phyloP scores from a whole-genome alignment of 2,888 invertebrate species.

The Rapana venosa region DNA sequence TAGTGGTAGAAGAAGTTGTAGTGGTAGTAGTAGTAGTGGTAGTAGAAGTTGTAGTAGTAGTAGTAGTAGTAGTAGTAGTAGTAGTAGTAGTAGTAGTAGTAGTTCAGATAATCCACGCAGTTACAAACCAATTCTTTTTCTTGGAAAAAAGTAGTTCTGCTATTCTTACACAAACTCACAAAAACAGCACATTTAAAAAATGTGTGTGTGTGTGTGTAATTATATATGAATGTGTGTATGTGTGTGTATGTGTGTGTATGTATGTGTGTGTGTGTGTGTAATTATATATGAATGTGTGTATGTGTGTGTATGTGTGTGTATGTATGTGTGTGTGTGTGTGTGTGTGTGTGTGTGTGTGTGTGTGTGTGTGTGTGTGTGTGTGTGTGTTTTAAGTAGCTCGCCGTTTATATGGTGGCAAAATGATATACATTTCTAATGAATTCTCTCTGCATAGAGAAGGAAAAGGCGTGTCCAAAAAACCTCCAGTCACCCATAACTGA shows the following conservation, averaged over 20 bases:
- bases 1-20: too few relatives aligned
- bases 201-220: too few relatives aligned
- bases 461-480: not conserved
- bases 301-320: not conserved
- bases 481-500: not conserved
- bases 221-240: too few relatives aligned
- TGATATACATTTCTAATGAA: not conserved
- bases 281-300: not conserved
- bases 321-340: not conserved
- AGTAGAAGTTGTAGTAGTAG: too few relatives aligned
- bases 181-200: too few relatives aligned
- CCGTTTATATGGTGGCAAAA: not conserved
- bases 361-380: not conserved
- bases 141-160: too few relatives aligned
- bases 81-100: too few relatives aligned
- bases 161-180: too few relatives aligned
- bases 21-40: too few relatives aligned
- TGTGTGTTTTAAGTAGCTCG: not conserved
- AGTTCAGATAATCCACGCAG: too few relatives aligned
- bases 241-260: not conserved
- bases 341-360: not conserved
- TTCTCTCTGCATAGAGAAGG: not conserved
- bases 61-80: too few relatives aligned
- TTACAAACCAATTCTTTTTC: too few relatives aligned
- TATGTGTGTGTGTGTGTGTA: not conserved